Evolutionary conservation across 2,888 invertebrate genomes (phyloP).

Genomic region (Escarpia spicata): DNA sequence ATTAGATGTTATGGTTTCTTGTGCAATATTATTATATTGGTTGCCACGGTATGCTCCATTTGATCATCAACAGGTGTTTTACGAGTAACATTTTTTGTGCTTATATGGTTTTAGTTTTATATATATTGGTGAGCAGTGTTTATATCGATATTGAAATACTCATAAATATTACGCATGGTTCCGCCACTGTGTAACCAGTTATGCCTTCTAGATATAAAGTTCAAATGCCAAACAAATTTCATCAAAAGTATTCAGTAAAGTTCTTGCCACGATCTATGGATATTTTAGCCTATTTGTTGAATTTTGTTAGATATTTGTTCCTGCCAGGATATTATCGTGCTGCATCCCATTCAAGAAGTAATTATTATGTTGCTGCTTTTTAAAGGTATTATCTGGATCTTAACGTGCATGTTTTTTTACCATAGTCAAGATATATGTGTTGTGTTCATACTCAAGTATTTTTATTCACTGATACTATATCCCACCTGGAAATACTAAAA

Average conservation of each 20-base stretch:
- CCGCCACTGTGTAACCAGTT: background rate
- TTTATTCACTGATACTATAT: background rate
- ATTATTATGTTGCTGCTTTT: background rate
- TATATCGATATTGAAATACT: background rate
- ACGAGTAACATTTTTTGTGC: background rate
- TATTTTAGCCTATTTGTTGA: background rate
- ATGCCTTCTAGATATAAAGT: background rate
- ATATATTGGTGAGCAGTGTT: background rate
- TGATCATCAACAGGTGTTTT: background rate
- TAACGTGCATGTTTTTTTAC: no score
- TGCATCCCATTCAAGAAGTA: background rate
- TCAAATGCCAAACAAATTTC: background rate
- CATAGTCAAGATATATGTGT: no score
- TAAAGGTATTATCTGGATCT: no score
- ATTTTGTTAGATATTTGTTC: background rate
- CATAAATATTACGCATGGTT: background rate
- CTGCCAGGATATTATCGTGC: background rate
- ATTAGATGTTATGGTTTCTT: constrained; percentile 3
- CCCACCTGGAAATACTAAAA: background rate
- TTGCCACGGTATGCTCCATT: background rate
- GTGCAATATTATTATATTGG: constrained; percentile 10
- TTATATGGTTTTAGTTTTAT: background rate
- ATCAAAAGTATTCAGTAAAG: background rate
- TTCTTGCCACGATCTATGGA: background rate
- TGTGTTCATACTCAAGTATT: background rate